Conservation (phyloP, 2,888 invertebrate species). For the Oasisia sp. region DNA sequence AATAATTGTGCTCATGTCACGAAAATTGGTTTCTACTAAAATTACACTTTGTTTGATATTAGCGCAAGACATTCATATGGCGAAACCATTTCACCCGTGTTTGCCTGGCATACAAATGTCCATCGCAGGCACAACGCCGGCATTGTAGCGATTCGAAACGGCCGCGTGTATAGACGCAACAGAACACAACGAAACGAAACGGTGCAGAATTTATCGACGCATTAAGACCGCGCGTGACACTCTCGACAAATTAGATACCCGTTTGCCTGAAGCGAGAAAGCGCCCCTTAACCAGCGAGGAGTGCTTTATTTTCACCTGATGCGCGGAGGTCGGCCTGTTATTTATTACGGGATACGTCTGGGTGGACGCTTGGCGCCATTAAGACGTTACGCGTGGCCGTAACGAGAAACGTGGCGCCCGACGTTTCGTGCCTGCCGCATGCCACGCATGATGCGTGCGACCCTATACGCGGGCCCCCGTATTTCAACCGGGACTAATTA, state of each 20-base stretch:
- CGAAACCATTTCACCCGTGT: neutral
- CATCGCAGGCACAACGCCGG: neutral
- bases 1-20: neutral
- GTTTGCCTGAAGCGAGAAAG: neutral
- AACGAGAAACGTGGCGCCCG: neutral
- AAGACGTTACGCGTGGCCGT: neutral
- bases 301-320: conserved; percentile 14
- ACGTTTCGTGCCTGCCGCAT: neutral
- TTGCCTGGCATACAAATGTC: neutral
- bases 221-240: neutral
- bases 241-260: neutral
- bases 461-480: neutral
- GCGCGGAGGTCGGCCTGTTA: neutral
- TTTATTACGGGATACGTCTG: neutral
- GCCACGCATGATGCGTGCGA: neutral
- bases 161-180: neutral
- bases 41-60: neutral
- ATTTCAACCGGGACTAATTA: neutral
- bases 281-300: neutral
- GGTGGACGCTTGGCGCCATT: neutral
- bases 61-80: neutral
- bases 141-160: neutral
- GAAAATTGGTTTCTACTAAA: neutral
- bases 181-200: neutral
- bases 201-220: conserved; percentile 2